Conservation (phyloP, 2,113 vertebrate species). For the Aythya baeri region DNA sequence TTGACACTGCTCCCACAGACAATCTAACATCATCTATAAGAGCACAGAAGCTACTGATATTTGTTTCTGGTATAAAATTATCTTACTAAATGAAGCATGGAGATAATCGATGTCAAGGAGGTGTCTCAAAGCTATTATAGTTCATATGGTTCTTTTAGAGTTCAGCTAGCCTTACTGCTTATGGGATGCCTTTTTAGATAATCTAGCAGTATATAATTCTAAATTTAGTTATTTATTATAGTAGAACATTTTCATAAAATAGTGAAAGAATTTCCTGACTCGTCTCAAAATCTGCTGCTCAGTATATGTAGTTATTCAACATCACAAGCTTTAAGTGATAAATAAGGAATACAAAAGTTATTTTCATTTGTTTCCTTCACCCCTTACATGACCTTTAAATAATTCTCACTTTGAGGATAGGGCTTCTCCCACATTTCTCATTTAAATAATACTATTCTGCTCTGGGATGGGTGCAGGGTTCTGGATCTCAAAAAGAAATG, state of each 20-base stretch:
- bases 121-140: neutral
- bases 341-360: neutral
- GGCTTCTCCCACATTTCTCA: neutral
- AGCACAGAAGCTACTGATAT: neutral
- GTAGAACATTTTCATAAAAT: neutral
- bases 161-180: neutral
- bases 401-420: neutral
- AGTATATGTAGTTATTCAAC: neutral
- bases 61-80: neutral
- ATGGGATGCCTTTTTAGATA: neutral
- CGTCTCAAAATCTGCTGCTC: neutral
- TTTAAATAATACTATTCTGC: neutral
- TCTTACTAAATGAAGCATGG: neutral
- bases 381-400: neutral
- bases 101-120: neutral
- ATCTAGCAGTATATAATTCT: neutral
- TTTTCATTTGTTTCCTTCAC: neutral
- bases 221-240: neutral
- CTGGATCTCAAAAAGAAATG: fast-evolving
- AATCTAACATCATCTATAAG: neutral
- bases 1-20: neutral
- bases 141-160: neutral
- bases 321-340: neutral
- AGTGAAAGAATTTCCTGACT: neutral
- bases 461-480: neutral